Conservation (phyloP, 2,113 vertebrate species). For the Pterophyllum scalare region DNA sequence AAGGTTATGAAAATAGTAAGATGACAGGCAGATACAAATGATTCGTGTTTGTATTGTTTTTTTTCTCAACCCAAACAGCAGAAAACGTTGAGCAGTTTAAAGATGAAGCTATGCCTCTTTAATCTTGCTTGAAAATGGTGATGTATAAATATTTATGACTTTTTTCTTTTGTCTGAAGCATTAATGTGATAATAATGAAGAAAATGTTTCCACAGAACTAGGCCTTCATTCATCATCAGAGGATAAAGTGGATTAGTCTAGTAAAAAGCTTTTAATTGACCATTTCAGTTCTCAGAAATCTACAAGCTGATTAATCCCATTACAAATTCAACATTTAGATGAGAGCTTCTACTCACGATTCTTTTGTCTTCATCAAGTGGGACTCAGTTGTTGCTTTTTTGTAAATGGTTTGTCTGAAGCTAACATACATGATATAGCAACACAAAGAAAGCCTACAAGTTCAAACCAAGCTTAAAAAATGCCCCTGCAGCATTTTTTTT, state of each 20-base stretch:
- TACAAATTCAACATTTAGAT: slow-evolving; percentile 10
- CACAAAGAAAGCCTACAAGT: background rate
- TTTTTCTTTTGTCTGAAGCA: slow-evolving; percentile 29
- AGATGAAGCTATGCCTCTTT: background rate
- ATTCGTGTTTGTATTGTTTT: background rate
- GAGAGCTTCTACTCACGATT: background rate
- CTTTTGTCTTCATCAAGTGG: background rate
- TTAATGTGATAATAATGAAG: slow-evolving; percentile 33
- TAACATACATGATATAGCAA: background rate
- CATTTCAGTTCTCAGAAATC: background rate
- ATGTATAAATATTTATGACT: slow-evolving; percentile 32
- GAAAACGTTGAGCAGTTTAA: slow-evolving; percentile 1
- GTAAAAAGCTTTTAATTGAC: slow-evolving; percentile 37
- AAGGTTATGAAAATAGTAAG: background rate
- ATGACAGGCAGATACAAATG: background rate
- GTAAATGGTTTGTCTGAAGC: background rate
- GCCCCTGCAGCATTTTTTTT: too few relatives aligned
- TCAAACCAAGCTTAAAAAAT: background rate
- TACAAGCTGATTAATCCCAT: background rate
- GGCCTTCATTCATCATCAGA: slow-evolving; percentile 16
- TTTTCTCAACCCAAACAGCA: background rate
- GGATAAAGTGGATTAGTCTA: background rate
- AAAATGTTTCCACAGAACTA: slow-evolving; percentile 8
- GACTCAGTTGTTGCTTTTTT: background rate
- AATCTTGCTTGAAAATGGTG: slow-evolving; percentile 2